These are phyloP conservation scores for Chionodraco myersi DNA, from an alignment of 2,113 vertebrate genomes.

Conservation along the genomic window DNA sequence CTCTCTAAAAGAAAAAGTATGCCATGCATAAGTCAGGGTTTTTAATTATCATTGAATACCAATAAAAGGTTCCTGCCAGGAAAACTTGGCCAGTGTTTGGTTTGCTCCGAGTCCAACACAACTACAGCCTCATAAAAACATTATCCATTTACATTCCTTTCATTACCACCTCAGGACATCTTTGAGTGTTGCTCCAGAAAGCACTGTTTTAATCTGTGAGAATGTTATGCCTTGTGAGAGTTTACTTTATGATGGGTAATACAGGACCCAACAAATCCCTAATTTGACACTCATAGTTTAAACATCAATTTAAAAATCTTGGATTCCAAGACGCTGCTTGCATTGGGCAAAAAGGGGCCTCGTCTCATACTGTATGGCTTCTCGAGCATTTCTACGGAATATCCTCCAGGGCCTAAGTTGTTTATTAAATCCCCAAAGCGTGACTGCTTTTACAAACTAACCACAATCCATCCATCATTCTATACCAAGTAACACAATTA, in stretches of 20 bases:
- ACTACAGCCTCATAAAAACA: constrained; percentile 67
- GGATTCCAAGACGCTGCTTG: constrained; percentile 9
- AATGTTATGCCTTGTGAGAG: constrained; percentile 13
- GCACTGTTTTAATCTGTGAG: constrained; percentile 16
- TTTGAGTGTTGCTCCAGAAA: constrained; percentile 33
- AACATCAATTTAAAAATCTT: constrained; percentile 3
- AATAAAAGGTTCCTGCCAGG: constrained; percentile 68
- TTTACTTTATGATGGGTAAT: constrained; percentile 21
- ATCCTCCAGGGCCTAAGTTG: constrained; percentile 60
- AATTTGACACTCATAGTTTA: constrained; percentile 23
- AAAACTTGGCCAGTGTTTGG: constrained; percentile 61
- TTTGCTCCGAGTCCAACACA: constrained; percentile 59
- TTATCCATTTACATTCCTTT: constrained; percentile 68
- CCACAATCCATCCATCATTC: constrained; percentile 71
- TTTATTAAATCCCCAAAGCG: constrained; percentile 67
- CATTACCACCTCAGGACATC: constrained; percentile 57
- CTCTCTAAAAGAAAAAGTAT: constrained; percentile 82
- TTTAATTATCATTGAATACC: constrained; percentile 76
- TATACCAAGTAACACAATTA: constrained; percentile 53
- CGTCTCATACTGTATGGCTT: constrained; percentile 20
- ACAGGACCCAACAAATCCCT: constrained; percentile 12
- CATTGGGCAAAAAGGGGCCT: constrained; percentile 8
- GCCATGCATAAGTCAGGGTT: constrained; percentile 80
- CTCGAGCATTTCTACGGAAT: constrained; percentile 29
- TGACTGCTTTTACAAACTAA: constrained; percentile 66